Percentiles rank a stretch among this genome's conserved stretches.
Conservation (phyloP, 2,797 vertebrate genomes). For the Helostoma temminkii region DNA sequence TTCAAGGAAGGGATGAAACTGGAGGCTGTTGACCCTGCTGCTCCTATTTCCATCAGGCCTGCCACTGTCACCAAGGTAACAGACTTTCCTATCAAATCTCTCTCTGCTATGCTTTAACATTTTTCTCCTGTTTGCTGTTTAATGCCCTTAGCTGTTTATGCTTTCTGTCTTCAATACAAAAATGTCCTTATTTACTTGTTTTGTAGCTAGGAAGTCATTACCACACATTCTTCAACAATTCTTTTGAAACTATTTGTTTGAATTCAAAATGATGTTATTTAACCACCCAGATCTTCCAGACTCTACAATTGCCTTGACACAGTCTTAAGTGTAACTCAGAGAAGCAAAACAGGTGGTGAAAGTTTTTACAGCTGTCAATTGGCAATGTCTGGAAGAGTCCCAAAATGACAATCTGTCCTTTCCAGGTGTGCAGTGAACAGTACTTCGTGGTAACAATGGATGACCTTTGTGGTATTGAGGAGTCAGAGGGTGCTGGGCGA, state of each 20-base stretch:
- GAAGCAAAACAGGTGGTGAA: neutral
- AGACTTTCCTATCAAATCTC: slow-evolving; percentile 47
- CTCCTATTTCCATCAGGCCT: slow-evolving; percentile 94
- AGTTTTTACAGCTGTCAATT: neutral
- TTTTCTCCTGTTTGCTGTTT: slow-evolving; percentile 14
- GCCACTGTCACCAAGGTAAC: slow-evolving; percentile 95
- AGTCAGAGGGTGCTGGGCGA: slow-evolving; percentile 65
- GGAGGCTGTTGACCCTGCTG: slow-evolving; percentile 92
- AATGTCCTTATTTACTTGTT: neutral
- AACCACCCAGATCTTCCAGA: neutral
- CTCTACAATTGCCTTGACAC: neutral
- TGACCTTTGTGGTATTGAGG: slow-evolving; percentile 85
- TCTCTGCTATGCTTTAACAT: slow-evolving; percentile 18
- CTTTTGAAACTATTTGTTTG: neutral
- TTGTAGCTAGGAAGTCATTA: neutral
- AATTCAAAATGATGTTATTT: neutral
- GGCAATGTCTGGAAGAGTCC: neutral
- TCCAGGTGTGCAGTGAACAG: slow-evolving; percentile 91
- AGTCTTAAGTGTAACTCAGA: neutral
- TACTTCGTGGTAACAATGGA: slow-evolving; percentile 94
- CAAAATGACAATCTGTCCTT: slow-evolving; percentile 10
- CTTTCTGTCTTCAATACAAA: slow-evolving; percentile 12
- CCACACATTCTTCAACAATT: neutral
- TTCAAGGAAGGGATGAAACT: slow-evolving; percentile 96
- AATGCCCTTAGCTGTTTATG: slow-evolving; percentile 8